phyloP scores from a whole-genome alignment of 2,888 invertebrate genomes.

The Acanthoscelides obtectus region DNA sequence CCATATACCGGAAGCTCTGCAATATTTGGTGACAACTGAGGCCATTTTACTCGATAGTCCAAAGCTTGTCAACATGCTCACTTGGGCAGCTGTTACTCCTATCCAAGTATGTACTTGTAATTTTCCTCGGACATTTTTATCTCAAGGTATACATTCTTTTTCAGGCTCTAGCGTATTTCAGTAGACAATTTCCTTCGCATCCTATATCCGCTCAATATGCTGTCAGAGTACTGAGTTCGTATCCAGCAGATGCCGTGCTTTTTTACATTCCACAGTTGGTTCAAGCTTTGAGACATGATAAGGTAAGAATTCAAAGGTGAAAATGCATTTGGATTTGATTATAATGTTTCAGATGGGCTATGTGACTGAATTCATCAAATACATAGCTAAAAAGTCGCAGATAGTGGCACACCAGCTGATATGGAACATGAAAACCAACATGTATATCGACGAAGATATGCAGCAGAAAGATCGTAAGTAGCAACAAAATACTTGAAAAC shows the following conservation, averaged over 20 bases:
- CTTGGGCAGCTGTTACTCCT: conserved; percentile 89
- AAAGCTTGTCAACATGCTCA: conserved; percentile 84
- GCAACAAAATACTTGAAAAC: too few relatives aligned
- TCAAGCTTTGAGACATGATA: conserved; percentile 85
- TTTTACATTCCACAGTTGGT: conserved; percentile 98
- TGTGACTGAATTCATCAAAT: conserved; percentile 92
- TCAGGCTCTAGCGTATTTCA: conserved; percentile 92
- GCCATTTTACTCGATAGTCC: conserved; percentile 85
- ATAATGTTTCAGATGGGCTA: conserved; percentile 84
- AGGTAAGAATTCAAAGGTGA: conserved; percentile 49
- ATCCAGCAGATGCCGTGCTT: conserved; percentile 88
- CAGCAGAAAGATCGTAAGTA: conserved; percentile 74
- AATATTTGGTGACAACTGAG: conserved; percentile 90
- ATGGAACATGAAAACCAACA: conserved; percentile 99
- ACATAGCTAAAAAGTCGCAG: conserved; percentile 89
- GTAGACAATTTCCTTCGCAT: conserved; percentile 94
- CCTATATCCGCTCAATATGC: conserved; percentile 98
- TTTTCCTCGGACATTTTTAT: too few relatives aligned
- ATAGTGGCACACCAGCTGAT: conserved; percentile 97
- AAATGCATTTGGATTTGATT: background rate
- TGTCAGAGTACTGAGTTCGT: conserved; percentile 81
- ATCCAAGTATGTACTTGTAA: conserved; percentile 41
- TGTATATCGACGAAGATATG: conserved; percentile 96
- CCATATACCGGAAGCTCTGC: conserved; percentile 89
- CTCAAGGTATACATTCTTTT: conserved; percentile 12